Evolutionary conservation across 2,113 vertebrate species (phyloP), one percentile per base, ranked within the genome.

Genomic region (Sorex fumeus): DNA sequence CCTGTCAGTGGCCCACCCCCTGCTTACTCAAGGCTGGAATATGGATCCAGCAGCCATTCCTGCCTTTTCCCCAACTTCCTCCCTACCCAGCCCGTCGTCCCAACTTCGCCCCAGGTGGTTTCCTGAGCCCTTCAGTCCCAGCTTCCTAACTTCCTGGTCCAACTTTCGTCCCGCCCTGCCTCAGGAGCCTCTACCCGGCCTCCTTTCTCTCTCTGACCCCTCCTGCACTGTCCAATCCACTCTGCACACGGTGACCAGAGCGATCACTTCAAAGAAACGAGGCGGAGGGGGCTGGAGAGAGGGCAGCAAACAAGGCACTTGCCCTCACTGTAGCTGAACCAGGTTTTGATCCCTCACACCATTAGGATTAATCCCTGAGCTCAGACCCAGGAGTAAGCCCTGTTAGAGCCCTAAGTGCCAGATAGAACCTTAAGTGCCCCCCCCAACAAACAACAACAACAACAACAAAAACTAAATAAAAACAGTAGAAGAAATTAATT

Each of bases 21-120:
- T 67, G 75, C 57, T 15, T 71, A 47, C 72, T 76, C 70, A n/a
- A 36, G 82, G 45, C 82, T 74, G 89, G 45, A 86, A 45, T 40
- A 53, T 67, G 64, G 34, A 71, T 3, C 40, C 40, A 40, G 40
- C 40, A 3, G 7, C 40, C 4, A 74, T 45, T 72, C 28, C 45
- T 80, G 32, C 43, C 25, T 86, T 83, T 84, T 57, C 28, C 30
- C 40, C 57, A 21, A 25, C 72, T 71, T 88, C 67, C 62, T 84
- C 66, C 70, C n/a, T 40, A 25, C 66, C 15, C 34, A 28, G 18
- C 18, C 50, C 28, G 21, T 47, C 83, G n/a, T 80, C 16, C 40
- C 50, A 12, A 19, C 32, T 47, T 32, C 23, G 2, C 4, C 84
- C 60, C 64, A 66, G 3, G 53, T 32, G 12, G 8, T 23, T 93